Base-by-base conservation (phyloP, 2,888 invertebrate species). In the Aporophyla nigra region DNA sequence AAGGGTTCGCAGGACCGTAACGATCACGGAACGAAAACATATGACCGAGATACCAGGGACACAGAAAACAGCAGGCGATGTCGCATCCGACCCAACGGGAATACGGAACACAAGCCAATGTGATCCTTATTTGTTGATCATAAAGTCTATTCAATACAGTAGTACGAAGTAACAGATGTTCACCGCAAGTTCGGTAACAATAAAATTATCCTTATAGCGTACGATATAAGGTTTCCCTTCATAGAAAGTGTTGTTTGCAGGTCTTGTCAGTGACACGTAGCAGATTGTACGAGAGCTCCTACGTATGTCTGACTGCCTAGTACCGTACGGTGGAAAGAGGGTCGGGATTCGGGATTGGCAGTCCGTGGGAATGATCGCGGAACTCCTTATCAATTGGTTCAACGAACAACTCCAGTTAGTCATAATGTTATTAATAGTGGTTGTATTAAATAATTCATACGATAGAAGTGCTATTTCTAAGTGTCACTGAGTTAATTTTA, bases 11-110 rank as follows among this genome's bases (percentile, higher is more conserved):
- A 75, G 49, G 56, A 66, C 78, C 78, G 86, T 86, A 81, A 87
- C 89, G 90, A 87, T 85, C 88, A 88, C 90, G 90, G 90, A 92
- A 92, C 92, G 90, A 92, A 91, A 93, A 89, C 88, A 90, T 91
- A 86, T 92, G 91, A 92, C 91, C 89, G 84, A 86, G 70, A 43
- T 91, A 93, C 93, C 77, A 93, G 91, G 92, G 82, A 58, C 59
- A 46, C 88, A 92, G 82, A 86, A 87, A 67, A 65, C 58, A 14
- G 51, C 33, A 78, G 87, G 86, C 73, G 80, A 73, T 84, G 24
- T 63, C 56, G 27, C 46, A 58, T 67, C 21, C 54, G 21, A 21
- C 49, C 53, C 46, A 54, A 27, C 58, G 54, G 59, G 63, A 40
- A 43, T 61, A 43, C 40, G 0, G 10, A 43, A n/a, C n/a, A 56